Evolutionary conservation across 2,113 vertebrate species (phyloP).

Genomic region (Hypocryptadius cinnamomeus): DNA sequence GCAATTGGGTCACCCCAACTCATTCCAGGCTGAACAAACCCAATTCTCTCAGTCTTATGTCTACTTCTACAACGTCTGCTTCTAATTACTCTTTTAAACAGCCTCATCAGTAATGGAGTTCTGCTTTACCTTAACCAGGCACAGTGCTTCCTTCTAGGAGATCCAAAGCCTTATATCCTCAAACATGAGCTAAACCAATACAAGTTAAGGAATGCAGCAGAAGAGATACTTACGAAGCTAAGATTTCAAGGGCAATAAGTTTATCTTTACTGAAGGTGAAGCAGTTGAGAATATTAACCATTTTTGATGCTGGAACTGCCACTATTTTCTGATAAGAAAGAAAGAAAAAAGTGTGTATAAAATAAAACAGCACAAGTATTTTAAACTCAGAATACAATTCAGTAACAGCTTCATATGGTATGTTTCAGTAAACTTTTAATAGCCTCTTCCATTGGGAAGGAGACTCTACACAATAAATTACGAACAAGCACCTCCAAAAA

Average conservation of each 20-base stretch:
- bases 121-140: not conserved
- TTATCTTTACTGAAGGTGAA: slow-evolving; percentile 98
- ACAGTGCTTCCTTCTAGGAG: not conserved
- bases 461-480: not conserved
- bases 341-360: not conserved
- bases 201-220: not conserved
- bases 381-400: not conserved
- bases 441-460: not conserved
- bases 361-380: not conserved
- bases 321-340: slow-evolving; percentile 91
- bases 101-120: not conserved
- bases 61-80: not conserved
- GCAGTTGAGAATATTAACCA: slow-evolving; percentile 93
- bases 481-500: not conserved
- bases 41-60: not conserved
- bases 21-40: not conserved
- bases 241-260: slow-evolving; percentile 86
- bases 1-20: not conserved
- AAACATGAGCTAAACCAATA: not conserved
- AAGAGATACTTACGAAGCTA: slow-evolving; percentile 88
- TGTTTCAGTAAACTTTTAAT: not conserved
- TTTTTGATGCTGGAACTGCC: slow-evolving; percentile 91
- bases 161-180: not conserved
- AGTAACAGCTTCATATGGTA: not conserved
- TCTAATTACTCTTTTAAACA: not conserved